Conservation (phyloP, 2,888 invertebrate genomes). For the Pristionchus maxplancki region DNA sequence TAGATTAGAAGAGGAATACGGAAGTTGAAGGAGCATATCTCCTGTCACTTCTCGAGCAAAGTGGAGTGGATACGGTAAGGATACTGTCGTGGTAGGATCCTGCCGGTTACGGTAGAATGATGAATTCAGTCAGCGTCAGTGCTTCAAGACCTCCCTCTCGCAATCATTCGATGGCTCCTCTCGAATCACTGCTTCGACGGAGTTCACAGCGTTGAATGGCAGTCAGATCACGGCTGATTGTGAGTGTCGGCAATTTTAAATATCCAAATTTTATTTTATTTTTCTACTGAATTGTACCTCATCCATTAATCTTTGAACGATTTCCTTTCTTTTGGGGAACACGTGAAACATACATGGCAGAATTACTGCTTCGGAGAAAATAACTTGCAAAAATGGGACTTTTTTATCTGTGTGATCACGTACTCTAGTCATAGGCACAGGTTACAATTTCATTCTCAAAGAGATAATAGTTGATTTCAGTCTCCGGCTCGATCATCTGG, state of each 20-base stretch:
- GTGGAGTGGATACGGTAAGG: slow-evolving; percentile 63
- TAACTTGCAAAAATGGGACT: too few species aligned
- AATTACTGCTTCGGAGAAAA: too few species aligned
- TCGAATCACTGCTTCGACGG: slow-evolving; percentile 56
- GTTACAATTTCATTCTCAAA: too few species aligned
- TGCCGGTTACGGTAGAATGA: slow-evolving; percentile 60
- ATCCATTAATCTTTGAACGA: too few species aligned
- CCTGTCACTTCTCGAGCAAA: slow-evolving; percentile 60
- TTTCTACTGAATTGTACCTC: too few species aligned
- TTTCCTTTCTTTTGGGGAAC: background rate
- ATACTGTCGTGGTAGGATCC: background rate
- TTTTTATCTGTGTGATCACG: too few species aligned
- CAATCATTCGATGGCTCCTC: slow-evolving; percentile 53
- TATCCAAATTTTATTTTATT: too few species aligned
- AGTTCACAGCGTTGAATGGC: slow-evolving; percentile 59
- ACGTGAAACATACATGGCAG: background rate
- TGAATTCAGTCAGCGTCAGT: slow-evolving; percentile 59
- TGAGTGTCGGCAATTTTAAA: background rate
- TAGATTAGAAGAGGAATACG: background rate
- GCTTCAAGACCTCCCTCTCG: slow-evolving; percentile 63
- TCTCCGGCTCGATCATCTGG: slow-evolving; percentile 66
- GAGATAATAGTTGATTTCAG: too few species aligned
- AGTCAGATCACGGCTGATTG: slow-evolving; percentile 55
- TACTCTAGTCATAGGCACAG: too few species aligned
- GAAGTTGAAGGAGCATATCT: slow-evolving; percentile 60